Conservation (phyloP, 2,113 vertebrate genomes). For the Rhodinocichla rosea region DNA sequence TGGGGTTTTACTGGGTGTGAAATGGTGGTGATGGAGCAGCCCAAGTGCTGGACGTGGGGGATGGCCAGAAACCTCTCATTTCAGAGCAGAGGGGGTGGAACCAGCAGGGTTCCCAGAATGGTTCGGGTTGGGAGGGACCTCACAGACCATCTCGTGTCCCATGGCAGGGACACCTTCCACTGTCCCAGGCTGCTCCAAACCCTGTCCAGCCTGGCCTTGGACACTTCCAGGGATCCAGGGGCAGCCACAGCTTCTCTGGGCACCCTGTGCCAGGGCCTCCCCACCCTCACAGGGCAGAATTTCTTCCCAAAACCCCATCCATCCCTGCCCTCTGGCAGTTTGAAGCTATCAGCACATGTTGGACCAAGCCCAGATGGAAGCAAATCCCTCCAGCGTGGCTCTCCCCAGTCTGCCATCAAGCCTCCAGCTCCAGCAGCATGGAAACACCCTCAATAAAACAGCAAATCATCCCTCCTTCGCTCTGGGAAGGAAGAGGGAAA, state of each 20-base stretch:
- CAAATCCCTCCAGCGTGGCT: not conserved
- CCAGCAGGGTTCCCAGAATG: not conserved
- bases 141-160: fast-evolving
- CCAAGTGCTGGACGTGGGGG: fast-evolving
- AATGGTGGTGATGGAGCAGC: fast-evolving
- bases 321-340: not conserved
- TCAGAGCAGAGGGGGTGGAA: not conserved
- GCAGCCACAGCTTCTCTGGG: not conserved
- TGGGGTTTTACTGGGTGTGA: not conserved
- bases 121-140: not conserved
- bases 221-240: not conserved
- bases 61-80: fast-evolving
- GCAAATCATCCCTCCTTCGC: fast-evolving
- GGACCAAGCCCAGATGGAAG: not conserved
- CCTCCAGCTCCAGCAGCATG: not conserved
- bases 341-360: fast-evolving
- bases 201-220: not conserved
- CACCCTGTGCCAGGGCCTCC: fast-evolving
- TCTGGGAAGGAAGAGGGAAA: slow-evolving; percentile 33
- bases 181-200: not conserved
- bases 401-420: not conserved
- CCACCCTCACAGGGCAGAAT: not conserved
- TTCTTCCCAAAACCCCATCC: not conserved
- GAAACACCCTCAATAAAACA: not conserved
- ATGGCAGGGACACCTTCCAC: not conserved